These are phyloP conservation scores for Panzeria rudis DNA, from an alignment of 2,888 invertebrate genomes.

Conservation along the genomic window DNA sequence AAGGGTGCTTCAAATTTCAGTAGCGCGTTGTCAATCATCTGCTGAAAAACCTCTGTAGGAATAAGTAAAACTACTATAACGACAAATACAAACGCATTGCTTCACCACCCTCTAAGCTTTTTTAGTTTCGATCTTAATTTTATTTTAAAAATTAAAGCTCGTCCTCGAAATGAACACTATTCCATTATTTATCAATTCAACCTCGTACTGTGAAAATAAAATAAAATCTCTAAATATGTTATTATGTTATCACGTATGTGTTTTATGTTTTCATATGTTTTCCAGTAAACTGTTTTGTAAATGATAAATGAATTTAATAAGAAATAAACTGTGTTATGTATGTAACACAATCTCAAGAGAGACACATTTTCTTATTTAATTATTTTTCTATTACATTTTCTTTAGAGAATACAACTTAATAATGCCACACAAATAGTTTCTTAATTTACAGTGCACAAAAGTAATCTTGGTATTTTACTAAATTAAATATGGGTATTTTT, in stretches of 20 bases:
- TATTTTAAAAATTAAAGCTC: background rate
- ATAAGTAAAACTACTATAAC: too few relatives aligned
- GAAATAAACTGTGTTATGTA: slow-evolving; percentile 19
- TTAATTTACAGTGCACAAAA: background rate
- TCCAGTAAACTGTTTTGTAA: slow-evolving; percentile 33
- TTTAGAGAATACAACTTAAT: slow-evolving; percentile 17
- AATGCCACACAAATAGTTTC: background rate
- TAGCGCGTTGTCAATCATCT: too few relatives aligned
- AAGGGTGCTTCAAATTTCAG: too few relatives aligned
- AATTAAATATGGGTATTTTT: background rate
- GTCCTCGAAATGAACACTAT: background rate
- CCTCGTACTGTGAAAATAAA: background rate
- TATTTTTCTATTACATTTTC: slow-evolving; percentile 28
- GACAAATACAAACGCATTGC: too few relatives aligned
- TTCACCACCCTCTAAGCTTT: too few relatives aligned
- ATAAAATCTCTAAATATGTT: background rate
- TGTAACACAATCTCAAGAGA: slow-evolving; percentile 26
- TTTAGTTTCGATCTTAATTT: too few relatives aligned
- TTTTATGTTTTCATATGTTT: background rate
- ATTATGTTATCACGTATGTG: background rate
- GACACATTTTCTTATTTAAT: slow-evolving; percentile 26
- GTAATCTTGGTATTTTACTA: background rate
- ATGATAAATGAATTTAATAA: slow-evolving; percentile 63
- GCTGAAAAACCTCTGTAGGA: too few relatives aligned
- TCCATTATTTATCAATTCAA: background rate